phyloP scores from a whole-genome alignment of 1,140 invertebrate species.

The Musca domestica region DNA sequence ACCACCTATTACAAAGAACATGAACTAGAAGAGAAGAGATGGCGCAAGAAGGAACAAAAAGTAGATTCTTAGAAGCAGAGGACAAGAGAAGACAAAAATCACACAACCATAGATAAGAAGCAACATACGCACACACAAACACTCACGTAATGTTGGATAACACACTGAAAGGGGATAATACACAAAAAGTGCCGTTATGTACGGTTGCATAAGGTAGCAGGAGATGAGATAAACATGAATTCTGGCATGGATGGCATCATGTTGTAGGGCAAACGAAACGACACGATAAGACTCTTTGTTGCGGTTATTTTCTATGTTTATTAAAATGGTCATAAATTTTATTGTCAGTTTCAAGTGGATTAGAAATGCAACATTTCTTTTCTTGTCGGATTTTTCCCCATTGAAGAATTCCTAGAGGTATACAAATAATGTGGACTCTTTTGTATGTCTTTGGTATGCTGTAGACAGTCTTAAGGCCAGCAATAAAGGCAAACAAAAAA shows the following conservation, averaged over 20 bases:
- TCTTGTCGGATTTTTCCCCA: too few species aligned
- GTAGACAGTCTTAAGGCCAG: background rate
- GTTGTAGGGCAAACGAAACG: background rate
- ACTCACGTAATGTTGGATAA: background rate
- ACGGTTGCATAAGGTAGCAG: too few species aligned
- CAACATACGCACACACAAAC: background rate
- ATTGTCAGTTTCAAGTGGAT: conserved; percentile 21
- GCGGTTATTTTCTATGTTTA: background rate
- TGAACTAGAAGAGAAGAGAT: background rate
- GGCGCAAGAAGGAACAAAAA: too few species aligned
- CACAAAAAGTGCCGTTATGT: too few species aligned
- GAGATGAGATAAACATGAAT: too few species aligned
- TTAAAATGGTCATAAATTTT: conserved; percentile 13
- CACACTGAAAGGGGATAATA: too few species aligned
- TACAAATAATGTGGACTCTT: too few species aligned
- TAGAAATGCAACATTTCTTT: conserved; percentile 6
- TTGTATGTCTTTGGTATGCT: too few species aligned
- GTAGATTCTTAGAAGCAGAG: too few species aligned
- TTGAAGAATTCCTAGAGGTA: too few species aligned
- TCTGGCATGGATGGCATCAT: background rate
- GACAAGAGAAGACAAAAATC: background rate
- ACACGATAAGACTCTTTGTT: background rate
- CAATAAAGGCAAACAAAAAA: background rate
- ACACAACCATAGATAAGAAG: conserved; percentile 1
- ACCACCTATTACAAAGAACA: background rate